Base-by-base conservation (phyloP, 2,888 invertebrate genomes). In the Lamellibrachia satsuma region DNA sequence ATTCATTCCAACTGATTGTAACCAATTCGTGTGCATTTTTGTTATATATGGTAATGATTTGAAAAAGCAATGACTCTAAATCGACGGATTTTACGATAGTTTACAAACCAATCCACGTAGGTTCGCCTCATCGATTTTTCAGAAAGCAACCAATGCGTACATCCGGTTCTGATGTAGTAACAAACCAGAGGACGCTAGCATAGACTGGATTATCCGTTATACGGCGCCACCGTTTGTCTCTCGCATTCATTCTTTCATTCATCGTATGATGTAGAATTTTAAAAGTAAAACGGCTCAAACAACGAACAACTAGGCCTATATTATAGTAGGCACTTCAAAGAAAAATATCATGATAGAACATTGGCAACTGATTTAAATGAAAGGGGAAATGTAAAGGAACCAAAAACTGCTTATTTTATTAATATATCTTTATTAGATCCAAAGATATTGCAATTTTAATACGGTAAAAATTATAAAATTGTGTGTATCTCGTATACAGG, bases 111-210 rank as follows among this genome's bases (percentile, higher is more conserved):
- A 75, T 75, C 75, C 75, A 75, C 75, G 75, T 75, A 75, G 15
- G 22, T 75, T 75, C 11, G 75, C 22, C 39, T 75, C 75, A 75
- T 75, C 75, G 75, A 75, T 75, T 75, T 75, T 75, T 75, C 75
- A 75, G 75, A 75, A 75, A 75, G 75, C 75, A 75, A 75, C 75
- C 75, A 75, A 75, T 75, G 75, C 75, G 75, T 75, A 75, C 75
- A 22, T 75, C 75, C 75, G 75, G 75, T 75, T 75, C 15, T 22
- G n/a, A 2, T 60, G 60, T 60, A 8, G 57, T 57, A 57, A 15
- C 57, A 57, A 57, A 57, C 57, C 57, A 75, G 75, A 75, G 75
- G 75, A 75, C 75, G 75, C 75, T 75, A 75, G 3, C n/a, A 15
- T 75, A 75, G 75, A 6, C 22, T 75, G 15, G 11, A 75, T 75